Conservation (phyloP, 53 echinoderm and acorn worm species). For the Hippasteria phrygiana region DNA sequence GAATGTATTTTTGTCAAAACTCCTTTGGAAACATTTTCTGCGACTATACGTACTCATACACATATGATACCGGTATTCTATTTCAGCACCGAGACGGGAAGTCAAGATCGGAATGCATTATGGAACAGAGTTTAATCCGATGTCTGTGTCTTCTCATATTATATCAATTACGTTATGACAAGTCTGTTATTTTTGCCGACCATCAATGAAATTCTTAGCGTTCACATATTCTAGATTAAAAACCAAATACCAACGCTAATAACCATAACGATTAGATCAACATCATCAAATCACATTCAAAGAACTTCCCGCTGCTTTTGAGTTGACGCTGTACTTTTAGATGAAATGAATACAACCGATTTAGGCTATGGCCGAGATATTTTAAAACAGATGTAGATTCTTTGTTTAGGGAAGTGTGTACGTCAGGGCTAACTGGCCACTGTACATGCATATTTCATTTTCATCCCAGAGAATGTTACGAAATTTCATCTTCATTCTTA, state of each 20-base stretch:
- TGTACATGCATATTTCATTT: no score
- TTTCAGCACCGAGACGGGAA: no score
- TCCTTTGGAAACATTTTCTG: no score
- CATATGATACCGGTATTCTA: no score
- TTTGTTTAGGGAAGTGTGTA: not conserved
- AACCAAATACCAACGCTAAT: not conserved
- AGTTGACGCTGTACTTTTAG: not conserved
- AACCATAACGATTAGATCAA: not conserved
- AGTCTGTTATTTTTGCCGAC: not conserved
- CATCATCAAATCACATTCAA: not conserved
- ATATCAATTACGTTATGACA: constrained; percentile 7
- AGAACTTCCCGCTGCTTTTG: not conserved
- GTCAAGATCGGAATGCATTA: no score
- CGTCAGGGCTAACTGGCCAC: no score
- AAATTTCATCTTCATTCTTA: no score
- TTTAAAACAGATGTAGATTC: not conserved
- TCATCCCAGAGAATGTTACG: no score
- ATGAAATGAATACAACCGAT: not conserved
- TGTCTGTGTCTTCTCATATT: constrained; percentile 15
- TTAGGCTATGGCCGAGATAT: not conserved
- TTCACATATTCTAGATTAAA: not conserved
- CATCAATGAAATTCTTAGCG: constrained; percentile 9
- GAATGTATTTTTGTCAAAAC: no score
- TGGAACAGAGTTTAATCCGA: no score
- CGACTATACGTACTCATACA: no score